phyloP scores from a whole-genome alignment of 2,113 vertebrate genomes.

The Callipepla californica region DNA sequence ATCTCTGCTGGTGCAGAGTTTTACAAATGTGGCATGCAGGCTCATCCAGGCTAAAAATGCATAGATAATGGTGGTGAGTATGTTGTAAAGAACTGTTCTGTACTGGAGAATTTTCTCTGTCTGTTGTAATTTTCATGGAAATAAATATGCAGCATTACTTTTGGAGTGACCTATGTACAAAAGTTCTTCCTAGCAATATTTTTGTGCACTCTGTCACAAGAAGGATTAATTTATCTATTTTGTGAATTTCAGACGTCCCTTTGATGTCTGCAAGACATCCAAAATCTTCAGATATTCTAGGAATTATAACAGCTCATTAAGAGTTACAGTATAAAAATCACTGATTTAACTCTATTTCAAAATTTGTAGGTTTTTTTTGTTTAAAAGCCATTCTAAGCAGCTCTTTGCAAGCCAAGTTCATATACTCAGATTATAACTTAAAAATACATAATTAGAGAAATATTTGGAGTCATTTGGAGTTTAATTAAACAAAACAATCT shows the following conservation, averaged over 20 bases:
- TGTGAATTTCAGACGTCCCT: background rate
- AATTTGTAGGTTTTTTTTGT: background rate
- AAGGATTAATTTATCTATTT: background rate
- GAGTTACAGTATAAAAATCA: background rate
- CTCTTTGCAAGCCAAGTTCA: background rate
- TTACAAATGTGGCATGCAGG: too few relatives aligned
- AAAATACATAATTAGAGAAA: background rate
- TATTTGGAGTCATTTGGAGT: background rate
- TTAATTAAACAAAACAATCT: background rate
- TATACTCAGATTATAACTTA: background rate
- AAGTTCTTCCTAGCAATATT: background rate
- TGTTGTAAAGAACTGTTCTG: too few relatives aligned
- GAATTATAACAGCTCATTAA: background rate
- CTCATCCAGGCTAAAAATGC: too few relatives aligned
- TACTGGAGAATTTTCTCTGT: too few relatives aligned
- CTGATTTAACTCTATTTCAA: background rate
- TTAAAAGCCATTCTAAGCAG: background rate
- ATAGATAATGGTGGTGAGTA: too few relatives aligned
- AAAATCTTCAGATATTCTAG: background rate
- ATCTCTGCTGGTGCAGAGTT: too few relatives aligned
- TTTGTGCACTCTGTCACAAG: background rate
- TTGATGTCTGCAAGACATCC: background rate
- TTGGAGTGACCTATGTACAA: background rate
- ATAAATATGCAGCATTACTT: too few relatives aligned
- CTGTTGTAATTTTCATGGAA: too few relatives aligned